These are phyloP conservation scores for Poeciliopsis presidionis DNA, from an alignment of 2,797 vertebrate genomes.

Conservation along the genomic window DNA sequence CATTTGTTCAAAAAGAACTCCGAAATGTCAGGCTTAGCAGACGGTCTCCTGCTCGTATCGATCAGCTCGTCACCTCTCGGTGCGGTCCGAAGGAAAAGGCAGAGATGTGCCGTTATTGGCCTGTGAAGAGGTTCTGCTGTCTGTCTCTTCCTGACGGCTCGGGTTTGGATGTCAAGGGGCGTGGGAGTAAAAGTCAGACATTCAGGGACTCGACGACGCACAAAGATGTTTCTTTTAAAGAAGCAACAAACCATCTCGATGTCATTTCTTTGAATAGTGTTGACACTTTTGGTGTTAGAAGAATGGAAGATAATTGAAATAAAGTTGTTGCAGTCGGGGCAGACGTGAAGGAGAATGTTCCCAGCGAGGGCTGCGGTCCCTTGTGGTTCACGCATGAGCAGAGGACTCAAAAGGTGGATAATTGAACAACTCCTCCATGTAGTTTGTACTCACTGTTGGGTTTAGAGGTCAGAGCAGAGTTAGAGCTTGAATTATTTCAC, in stretches of 20 bases:
- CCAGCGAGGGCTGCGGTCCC: background rate
- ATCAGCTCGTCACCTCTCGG: conserved; percentile 45
- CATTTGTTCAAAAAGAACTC: conserved; percentile 4
- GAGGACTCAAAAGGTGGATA: background rate
- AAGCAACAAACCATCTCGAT: background rate
- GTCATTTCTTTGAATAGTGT: background rate
- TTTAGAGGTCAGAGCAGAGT: background rate
- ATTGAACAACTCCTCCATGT: background rate
- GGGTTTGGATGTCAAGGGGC: conserved; percentile 23
- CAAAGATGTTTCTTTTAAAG: conserved; percentile 9
- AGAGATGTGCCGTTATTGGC: conserved; percentile 17
- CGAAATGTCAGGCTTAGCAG: conserved; percentile 25
- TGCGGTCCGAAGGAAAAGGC: conserved; percentile 19
- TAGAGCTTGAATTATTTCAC: background rate
- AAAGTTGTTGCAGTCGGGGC: background rate
- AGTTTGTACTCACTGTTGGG: background rate
- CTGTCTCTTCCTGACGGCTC: conserved; percentile 35
- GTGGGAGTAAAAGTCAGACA: conserved; percentile 26
- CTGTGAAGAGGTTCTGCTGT: conserved; percentile 40
- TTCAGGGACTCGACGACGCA: background rate
- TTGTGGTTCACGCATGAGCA: background rate
- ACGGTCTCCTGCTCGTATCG: conserved; percentile 52
- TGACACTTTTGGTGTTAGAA: background rate
- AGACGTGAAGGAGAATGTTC: background rate
- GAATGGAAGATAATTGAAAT: too few relatives aligned